Percentiles rank a stretch among this genome's conserved stretches.
phyloP scores from a whole-genome alignment of 2,113 vertebrate genomes.

The Muntiacus reevesi region DNA sequence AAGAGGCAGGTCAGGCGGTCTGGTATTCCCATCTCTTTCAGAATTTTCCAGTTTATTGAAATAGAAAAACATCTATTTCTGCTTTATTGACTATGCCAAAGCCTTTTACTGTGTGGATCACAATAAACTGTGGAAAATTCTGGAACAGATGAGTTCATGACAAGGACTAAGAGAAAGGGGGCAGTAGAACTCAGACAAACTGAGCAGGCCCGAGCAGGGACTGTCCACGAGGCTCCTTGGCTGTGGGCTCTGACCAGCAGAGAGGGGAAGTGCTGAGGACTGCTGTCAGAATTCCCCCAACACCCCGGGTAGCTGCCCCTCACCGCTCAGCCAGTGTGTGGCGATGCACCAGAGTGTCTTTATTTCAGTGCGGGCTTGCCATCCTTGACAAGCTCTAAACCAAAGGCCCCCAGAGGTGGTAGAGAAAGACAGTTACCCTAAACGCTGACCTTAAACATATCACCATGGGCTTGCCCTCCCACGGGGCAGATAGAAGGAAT shows the following conservation, averaged over 20 bases:
- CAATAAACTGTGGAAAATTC: neutral
- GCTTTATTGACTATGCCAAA: neutral
- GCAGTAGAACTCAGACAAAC: neutral
- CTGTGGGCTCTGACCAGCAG: no score
- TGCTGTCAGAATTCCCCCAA: neutral
- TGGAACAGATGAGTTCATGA: neutral
- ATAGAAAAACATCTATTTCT: neutral
- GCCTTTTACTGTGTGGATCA: neutral
- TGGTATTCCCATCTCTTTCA: neutral
- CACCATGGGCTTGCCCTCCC: neutral
- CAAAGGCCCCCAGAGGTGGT: neutral
- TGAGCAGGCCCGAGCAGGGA: neutral
- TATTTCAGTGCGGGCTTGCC: neutral
- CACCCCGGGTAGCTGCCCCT: neutral
- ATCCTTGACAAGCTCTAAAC: neutral
- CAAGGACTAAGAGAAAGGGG: neutral
- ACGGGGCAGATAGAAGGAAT: neutral
- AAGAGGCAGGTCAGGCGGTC: neutral
- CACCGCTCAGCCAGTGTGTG: neutral
- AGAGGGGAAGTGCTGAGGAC: neutral
- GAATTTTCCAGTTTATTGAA: neutral
- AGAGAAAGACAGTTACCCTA: neutral
- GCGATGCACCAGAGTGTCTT: neutral
- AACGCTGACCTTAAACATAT: neutral
- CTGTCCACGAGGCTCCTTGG: neutral